Conservation (phyloP, 2,888 invertebrate genomes). For the Meta bourneti region DNA sequence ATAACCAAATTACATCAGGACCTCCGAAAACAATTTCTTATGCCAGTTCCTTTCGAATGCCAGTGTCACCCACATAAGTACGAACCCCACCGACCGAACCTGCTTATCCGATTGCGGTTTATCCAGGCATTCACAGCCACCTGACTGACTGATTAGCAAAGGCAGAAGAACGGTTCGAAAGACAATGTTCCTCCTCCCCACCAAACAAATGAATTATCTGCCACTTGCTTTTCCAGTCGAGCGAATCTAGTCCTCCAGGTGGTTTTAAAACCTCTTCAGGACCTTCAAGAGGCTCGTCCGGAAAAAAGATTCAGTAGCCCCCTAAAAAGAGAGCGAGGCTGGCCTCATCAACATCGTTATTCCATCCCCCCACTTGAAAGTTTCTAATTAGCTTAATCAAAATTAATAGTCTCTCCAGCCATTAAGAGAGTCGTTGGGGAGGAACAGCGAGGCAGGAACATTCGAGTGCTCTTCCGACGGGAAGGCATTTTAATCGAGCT, state of each 20-base stretch:
- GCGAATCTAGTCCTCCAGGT: background rate
- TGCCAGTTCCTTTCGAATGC: no score
- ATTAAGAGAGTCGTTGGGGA: conserved; percentile 12
- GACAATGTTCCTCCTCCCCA: background rate
- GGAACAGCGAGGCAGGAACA: background rate
- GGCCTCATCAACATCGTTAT: conserved; percentile 9
- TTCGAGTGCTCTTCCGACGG: background rate
- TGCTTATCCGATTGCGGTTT: background rate
- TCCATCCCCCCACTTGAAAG: conserved; percentile 12
- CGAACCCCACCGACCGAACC: no score
- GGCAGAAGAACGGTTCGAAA: background rate
- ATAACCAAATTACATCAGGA: no score
- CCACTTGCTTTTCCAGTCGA: background rate
- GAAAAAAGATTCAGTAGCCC: background rate
- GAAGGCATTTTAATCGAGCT: background rate
- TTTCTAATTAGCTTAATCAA: conserved; percentile 63
- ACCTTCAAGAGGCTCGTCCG: background rate
- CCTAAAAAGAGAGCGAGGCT: background rate
- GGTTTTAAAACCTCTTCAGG: background rate
- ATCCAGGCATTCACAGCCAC: background rate
- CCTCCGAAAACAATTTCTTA: no score
- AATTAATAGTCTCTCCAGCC: conserved; percentile 49
- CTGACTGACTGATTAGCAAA: background rate
- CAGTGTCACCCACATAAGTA: no score
- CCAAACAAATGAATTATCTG: background rate